phyloP scores from a whole-genome alignment of 1,140 invertebrate genomes.

The Rhynchophorus ferrugineus region DNA sequence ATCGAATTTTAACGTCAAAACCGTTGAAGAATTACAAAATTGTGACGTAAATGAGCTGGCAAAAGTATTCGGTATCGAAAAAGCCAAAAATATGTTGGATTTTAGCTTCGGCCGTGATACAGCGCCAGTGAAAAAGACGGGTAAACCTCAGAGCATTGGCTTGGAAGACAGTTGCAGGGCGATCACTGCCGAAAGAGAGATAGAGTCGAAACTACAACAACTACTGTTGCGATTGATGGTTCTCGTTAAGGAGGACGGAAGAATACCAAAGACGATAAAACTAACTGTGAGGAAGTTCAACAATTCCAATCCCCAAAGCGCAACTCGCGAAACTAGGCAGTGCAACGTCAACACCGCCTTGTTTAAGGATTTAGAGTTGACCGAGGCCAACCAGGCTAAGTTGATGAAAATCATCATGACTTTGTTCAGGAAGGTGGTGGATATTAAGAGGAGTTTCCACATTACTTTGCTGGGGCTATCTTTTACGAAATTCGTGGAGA shows the following conservation, averaged over 20 bases:
- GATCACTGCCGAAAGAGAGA: constrained; percentile 60
- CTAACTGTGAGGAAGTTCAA: constrained; percentile 64
- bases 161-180: constrained; percentile 62
- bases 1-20: constrained; percentile 53
- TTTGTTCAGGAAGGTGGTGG: constrained; percentile 64
- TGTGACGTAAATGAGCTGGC: constrained; percentile 50
- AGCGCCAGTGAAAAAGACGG: constrained; percentile 58
- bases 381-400: constrained; percentile 52
- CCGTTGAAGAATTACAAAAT: constrained; percentile 58
- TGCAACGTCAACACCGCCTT: constrained; percentile 58
- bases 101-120: constrained; percentile 64
- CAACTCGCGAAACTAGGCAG: constrained; percentile 65
- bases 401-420: constrained; percentile 63
- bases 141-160: constrained; percentile 61
- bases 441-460: constrained; percentile 65
- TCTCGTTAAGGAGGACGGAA: constrained; percentile 65
- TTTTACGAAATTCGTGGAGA: constrained; percentile 70
- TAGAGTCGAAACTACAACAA: constrained; percentile 57
- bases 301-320: constrained; percentile 45
- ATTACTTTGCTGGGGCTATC: constrained; percentile 68
- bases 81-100: constrained; percentile 58
- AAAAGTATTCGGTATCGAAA: constrained; percentile 55
- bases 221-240: constrained; percentile 60
- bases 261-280: constrained; percentile 63
- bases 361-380: constrained; percentile 49